These are phyloP conservation scores for Limnephilus rhombicus DNA, from an alignment of 2,888 invertebrate genomes.

Conservation along the genomic window DNA sequence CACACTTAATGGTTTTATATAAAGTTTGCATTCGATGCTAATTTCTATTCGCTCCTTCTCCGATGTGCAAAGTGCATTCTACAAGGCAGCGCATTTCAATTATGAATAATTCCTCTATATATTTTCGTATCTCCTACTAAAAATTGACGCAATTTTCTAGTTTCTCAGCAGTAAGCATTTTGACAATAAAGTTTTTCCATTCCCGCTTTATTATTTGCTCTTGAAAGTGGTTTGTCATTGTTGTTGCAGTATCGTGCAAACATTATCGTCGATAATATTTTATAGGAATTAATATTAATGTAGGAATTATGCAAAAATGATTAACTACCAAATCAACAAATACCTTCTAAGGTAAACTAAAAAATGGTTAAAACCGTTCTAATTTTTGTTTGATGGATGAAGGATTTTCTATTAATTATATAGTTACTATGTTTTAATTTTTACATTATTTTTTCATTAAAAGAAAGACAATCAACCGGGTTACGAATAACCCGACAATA, in stretches of 20 bases:
- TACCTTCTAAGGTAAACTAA: background rate
- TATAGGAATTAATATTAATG: too few species aligned
- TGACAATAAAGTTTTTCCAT: background rate
- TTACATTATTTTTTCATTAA: too few species aligned
- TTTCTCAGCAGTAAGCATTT: background rate
- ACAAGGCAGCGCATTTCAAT: background rate
- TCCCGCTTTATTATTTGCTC: background rate
- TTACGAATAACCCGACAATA: too few species aligned
- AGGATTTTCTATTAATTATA: background rate
- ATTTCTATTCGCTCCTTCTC: constrained; percentile 7
- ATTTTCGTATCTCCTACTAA: background rate
- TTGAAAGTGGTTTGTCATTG: background rate
- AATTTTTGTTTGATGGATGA: background rate
- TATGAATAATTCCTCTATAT: background rate
- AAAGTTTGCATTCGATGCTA: constrained; percentile 53
- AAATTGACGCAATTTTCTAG: background rate
- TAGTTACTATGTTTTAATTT: too few species aligned
- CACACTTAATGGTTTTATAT: background rate
- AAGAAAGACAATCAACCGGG: too few species aligned
- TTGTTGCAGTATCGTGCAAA: background rate
- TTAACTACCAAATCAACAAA: background rate
- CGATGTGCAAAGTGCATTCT: constrained; percentile 30
- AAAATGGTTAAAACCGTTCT: background rate
- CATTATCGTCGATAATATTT: background rate
- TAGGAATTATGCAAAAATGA: too few species aligned